A percentile compares a stretch with the other conserved stretches of the same genome.
Evolutionary conservation across 1,140 invertebrate genomes (phyloP).

Genomic region (Sarcophaga bullata): DNA sequence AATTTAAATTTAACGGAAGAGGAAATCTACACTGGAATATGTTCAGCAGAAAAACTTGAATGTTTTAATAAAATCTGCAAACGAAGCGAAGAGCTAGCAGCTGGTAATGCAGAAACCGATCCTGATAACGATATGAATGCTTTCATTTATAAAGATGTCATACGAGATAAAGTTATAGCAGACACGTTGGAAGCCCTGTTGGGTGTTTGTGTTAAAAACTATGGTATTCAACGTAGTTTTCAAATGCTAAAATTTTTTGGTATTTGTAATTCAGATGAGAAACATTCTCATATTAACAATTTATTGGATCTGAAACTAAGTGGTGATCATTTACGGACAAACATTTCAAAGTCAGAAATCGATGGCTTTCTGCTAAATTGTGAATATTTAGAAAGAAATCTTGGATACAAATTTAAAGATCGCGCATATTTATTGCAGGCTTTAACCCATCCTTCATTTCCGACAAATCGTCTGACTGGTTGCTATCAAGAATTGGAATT

Average conservation of each 20-base stretch:
- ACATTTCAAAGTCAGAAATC: constrained; percentile 58
- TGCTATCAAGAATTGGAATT: constrained; percentile 97
- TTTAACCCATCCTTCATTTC: constrained; percentile 92
- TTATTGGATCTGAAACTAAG: constrained; percentile 59
- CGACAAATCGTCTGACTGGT: constrained; percentile 83
- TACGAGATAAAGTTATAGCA: constrained; percentile 69
- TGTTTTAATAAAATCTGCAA: not conserved
- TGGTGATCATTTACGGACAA: constrained; percentile 61
- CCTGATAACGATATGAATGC: constrained; percentile 39
- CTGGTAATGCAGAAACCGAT: not conserved
- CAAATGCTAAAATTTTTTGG: constrained; percentile 79
- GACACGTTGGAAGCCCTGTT: constrained; percentile 88
- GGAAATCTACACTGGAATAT: constrained; percentile 43
- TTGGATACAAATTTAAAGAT: constrained; percentile 77
- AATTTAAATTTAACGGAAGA: constrained; percentile 40
- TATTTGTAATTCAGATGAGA: constrained; percentile 69
- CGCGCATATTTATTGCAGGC: constrained; percentile 78
- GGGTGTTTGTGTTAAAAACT: constrained; percentile 78
- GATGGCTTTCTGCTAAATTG: constrained; percentile 67
- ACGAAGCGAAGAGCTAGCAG: not conserved
- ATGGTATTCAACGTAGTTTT: constrained; percentile 68
- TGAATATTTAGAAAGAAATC: constrained; percentile 70
- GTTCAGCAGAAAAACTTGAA: constrained; percentile 27
- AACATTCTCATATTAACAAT: constrained; percentile 57
- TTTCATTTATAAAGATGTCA: constrained; percentile 40